A percentile compares a stretch with the other conserved stretches of the same genome.
Evolutionary conservation across 2,797 vertebrate species (phyloP).

Genomic region (Malacoctenus gilli): DNA sequence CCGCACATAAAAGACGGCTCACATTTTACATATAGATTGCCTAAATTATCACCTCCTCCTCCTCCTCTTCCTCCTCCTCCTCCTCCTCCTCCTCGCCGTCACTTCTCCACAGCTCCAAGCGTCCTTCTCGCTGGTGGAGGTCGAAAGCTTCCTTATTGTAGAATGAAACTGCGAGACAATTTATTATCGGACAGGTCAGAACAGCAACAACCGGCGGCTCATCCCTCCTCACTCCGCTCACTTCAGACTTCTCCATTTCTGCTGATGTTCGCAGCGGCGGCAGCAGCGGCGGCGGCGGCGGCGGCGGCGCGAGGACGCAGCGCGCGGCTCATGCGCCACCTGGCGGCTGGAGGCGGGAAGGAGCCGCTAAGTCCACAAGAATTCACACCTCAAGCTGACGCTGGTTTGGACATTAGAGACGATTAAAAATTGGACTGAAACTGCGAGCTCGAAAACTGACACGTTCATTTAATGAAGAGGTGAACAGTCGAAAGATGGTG

Average conservation of each 20-base stretch:
- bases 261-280: constrained; percentile 34
- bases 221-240: constrained; percentile 19
- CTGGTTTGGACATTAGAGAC: background rate
- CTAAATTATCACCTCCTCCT: constrained; percentile 23
- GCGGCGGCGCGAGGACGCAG: background rate
- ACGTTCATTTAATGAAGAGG: too few relatives aligned
- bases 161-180: too few relatives aligned
- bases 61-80: too few relatives aligned
- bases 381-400: too few relatives aligned
- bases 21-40: constrained; percentile 44
- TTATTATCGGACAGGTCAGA: constrained; percentile 5
- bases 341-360: constrained; percentile 37
- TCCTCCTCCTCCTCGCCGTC: background rate
- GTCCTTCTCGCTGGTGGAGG: background rate
- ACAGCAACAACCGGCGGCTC: constrained; percentile 29
- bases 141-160: fast-evolving
- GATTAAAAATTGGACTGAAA: background rate
- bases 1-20: constrained; percentile 14
- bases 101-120: background rate
- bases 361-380: background rate
- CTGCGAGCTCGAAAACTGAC: background rate
- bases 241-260: constrained; percentile 34
- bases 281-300: constrained; percentile 4
- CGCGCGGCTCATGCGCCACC: constrained; percentile 39
- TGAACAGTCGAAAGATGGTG: too few relatives aligned